Percentiles rank a stretch among this genome's conserved stretches.
Conservation (phyloP, 2,888 invertebrate species). For the Epistrophella euchroma region DNA sequence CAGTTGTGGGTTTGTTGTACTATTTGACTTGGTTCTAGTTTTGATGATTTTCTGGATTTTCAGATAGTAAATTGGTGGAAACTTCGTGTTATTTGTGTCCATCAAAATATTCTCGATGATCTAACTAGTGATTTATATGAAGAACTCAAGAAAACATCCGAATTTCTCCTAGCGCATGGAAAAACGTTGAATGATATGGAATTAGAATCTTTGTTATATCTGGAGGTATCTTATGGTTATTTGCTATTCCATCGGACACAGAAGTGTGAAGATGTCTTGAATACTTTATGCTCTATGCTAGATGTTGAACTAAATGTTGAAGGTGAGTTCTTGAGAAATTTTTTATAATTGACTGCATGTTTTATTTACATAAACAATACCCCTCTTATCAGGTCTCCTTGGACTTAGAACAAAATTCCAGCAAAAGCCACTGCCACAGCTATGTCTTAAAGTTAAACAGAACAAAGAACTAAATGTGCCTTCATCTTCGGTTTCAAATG, state of each 20-base stretch:
- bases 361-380: too few relatives aligned
- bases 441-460: constrained; percentile 88
- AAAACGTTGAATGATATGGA: constrained; percentile 81
- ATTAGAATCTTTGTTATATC: constrained; percentile 84
- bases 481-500: constrained; percentile 82
- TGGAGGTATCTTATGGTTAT: constrained; percentile 88
- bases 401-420: constrained; percentile 97
- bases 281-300: constrained; percentile 86
- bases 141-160: constrained; percentile 77
- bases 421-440: constrained; percentile 91
- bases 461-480: constrained; percentile 81
- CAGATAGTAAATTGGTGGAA: constrained; percentile 86
- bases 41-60: background rate
- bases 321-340: constrained; percentile 83
- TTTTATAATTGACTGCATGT: too few relatives aligned
- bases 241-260: constrained; percentile 90
- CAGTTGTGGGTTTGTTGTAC: constrained; percentile 43
- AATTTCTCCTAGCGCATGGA: constrained; percentile 77
- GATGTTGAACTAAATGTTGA: constrained; percentile 89
- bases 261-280: constrained; percentile 88
- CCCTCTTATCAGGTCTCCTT: constrained; percentile 84
- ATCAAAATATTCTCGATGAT: constrained; percentile 92
- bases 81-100: constrained; percentile 89
- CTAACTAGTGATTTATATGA: constrained; percentile 88
- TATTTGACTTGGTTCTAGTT: background rate